Conservation (phyloP, 1,140 invertebrate species). For the Drosophila tani region DNA sequence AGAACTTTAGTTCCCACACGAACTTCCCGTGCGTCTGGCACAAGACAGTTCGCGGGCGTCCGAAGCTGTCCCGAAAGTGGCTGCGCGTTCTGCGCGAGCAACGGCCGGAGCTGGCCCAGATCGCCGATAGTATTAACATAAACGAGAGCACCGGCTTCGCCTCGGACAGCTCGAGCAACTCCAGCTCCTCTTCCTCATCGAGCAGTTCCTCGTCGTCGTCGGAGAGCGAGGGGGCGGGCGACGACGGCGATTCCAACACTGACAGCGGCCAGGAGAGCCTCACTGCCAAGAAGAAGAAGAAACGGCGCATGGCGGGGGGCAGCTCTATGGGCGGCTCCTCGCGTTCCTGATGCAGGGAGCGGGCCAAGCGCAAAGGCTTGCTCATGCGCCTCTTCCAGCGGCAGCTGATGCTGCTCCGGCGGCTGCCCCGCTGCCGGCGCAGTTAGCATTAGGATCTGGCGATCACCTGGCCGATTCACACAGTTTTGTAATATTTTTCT, state of each 20-base stretch:
- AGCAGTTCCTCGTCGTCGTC: constrained; percentile 89
- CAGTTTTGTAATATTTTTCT: constrained; percentile 75
- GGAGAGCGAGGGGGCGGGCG: constrained; percentile 85
- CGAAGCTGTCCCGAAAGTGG: constrained; percentile 97
- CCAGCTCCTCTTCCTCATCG: constrained; percentile 92
- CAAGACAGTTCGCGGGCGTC: constrained; percentile 97
- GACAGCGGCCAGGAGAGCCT: constrained; percentile 95
- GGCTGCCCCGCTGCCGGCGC: constrained; percentile 42
- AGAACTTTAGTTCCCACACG: constrained; percentile 98
- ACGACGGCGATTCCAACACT: constrained; percentile 84
- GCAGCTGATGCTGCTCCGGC: constrained; percentile 64
- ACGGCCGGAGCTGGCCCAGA: constrained; percentile 92
- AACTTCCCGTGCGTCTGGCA: constrained; percentile 99
- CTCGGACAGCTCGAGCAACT: constrained; percentile 97
- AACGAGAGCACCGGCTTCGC: constrained; percentile 95
- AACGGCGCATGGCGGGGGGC: constrained; percentile 86
- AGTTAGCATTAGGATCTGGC: constrained; percentile 53
- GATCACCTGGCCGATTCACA: constrained; percentile 21
- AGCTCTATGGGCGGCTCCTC: constrained; percentile 47
- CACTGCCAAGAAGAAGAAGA: constrained; percentile 94
- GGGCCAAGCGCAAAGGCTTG: constrained; percentile 56
- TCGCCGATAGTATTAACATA: constrained; percentile 95
- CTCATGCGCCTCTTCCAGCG: constrained; percentile 68
- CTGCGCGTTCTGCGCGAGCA: constrained; percentile 89
- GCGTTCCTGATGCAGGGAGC: constrained; percentile 68